These are phyloP conservation scores for Sinella curviseta DNA, from an alignment of 1,140 invertebrate species.

Conservation along the genomic window DNA sequence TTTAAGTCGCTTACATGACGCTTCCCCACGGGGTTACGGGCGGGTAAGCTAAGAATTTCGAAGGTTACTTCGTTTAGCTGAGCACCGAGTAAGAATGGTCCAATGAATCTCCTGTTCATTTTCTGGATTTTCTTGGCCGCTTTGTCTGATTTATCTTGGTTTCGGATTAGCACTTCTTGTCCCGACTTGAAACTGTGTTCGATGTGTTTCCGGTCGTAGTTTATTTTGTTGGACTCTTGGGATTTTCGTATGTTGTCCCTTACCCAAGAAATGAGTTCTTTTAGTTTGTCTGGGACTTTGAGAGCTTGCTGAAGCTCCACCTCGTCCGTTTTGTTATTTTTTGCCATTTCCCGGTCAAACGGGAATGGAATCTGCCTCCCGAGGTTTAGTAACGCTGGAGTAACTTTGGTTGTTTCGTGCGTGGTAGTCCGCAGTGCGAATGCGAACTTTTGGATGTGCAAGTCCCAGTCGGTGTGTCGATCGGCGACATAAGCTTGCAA, in stretches of 20 bases:
- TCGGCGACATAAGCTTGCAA: slow-evolving; percentile 52
- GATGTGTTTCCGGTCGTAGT: slow-evolving; percentile 13
- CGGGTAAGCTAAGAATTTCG: no score
- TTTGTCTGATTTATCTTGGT: neutral
- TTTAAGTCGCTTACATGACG: neutral
- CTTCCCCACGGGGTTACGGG: neutral
- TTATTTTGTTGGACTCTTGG: slow-evolving; percentile 8
- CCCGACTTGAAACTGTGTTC: neutral
- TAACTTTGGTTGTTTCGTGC: slow-evolving; percentile 52
- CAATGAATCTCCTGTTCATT: neutral
- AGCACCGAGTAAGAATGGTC: neutral
- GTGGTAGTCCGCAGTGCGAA: slow-evolving; percentile 56
- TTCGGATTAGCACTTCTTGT: neutral
- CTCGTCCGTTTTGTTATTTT: neutral
- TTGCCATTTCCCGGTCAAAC: slow-evolving; percentile 27
- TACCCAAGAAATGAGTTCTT: slow-evolving; percentile 5
- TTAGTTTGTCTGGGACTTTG: slow-evolving; percentile 11
- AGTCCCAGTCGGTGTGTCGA: slow-evolving; percentile 53
- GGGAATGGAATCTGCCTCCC: slow-evolving; percentile 51
- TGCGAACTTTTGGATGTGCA: slow-evolving; percentile 52
- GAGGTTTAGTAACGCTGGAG: slow-evolving; percentile 54
- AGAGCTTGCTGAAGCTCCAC: neutral
- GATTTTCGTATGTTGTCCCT: neutral
- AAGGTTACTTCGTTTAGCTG: neutral
- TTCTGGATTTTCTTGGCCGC: neutral